Evolutionary conservation across 2,797 vertebrate genomes (phyloP).

Genomic region (Chrosomus eos): DNA sequence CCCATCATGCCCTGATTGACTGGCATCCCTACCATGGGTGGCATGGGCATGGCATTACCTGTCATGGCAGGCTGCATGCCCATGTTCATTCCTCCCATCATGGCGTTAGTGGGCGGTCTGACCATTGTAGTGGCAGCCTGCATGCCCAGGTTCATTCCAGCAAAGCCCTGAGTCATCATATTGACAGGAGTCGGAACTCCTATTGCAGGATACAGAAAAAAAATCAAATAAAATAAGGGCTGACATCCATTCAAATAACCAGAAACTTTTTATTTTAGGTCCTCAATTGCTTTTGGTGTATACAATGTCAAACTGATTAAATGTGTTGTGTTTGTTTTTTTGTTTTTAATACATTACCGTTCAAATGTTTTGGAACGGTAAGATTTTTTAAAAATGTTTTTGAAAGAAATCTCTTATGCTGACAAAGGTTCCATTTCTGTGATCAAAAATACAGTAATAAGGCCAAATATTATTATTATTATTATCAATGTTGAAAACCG

Average conservation of each 20-base stretch:
- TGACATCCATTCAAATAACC: not conserved
- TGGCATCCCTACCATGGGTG: slow-evolving; percentile 67
- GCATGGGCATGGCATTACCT: slow-evolving; percentile 70
- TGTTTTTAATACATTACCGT: not conserved
- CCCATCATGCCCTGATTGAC: slow-evolving; percentile 76
- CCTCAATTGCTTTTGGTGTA: not conserved
- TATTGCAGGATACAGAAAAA: slow-evolving; percentile 60
- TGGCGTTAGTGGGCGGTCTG: slow-evolving; percentile 75
- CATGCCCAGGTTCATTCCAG: slow-evolving; percentile 85
- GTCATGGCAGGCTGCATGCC: slow-evolving; percentile 72
- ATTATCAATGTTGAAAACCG: too few relatives aligned
- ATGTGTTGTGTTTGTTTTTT: not conserved
- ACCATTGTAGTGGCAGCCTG: slow-evolving; percentile 77
- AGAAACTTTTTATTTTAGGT: not conserved
- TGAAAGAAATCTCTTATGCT: not conserved
- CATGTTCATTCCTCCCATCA: slow-evolving; percentile 83
- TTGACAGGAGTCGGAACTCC: slow-evolving; percentile 84
- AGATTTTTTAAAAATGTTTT: not conserved
- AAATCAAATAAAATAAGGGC: not conserved
- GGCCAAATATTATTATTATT: too few relatives aligned
- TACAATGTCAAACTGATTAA: not conserved
- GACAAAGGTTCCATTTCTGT: not conserved
- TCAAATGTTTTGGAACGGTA: not conserved
- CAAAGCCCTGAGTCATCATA: slow-evolving; percentile 90
- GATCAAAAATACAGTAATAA: not conserved